Evolutionary conservation across 2,797 vertebrate genomes (phyloP), one percentile per base, ranked within the genome.

Genomic region (Ptychobarbus kaznakovi): DNA sequence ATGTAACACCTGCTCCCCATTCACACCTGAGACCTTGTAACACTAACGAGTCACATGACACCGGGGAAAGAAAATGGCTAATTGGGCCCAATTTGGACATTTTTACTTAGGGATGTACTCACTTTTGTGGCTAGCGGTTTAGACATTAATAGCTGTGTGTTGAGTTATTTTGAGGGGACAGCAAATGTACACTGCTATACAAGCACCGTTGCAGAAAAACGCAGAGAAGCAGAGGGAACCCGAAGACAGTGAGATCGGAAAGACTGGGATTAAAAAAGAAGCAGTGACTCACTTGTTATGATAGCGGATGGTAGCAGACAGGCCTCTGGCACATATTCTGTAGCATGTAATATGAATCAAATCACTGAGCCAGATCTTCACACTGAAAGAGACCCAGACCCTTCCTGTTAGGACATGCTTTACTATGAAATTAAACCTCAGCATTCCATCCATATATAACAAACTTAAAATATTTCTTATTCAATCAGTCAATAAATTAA

Each of bases 331-430:
- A 84, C 97, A 98, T 93, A 99, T 97, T 85, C 97, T 95, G 90
- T 96, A 99, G 88, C 97, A 98, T 0, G 96, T 98, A 86, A 99
- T 94, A 82, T 99, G 97, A 77, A 98, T 95, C 85, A 97, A 80
- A 86, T 98, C 97, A 3, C 97, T 99, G 80, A 98, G 93, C 92
- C 96, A 95, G 90, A 89, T 92, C 93, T 97, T 99, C 80, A 89
- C 70, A 56, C 98, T 99, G 90, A 75, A 80, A 86, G 49, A 90
- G 80, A 91, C 44, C 86, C 53, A 89, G 68, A 80, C n/a, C 61
- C 35, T 65, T 68, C 28, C 46, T 6, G 12, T 86, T 63, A 69
- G 44, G 7, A 75, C 32, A 66, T 28, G 65, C 28, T 74, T 35
- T 44, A 12, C 15, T 28, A 18, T 25, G 22, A 70, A 81, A 32